Evolutionary conservation across 92 coral and sea anemone species (phyloP).

Genomic region (Porites divaricata): DNA sequence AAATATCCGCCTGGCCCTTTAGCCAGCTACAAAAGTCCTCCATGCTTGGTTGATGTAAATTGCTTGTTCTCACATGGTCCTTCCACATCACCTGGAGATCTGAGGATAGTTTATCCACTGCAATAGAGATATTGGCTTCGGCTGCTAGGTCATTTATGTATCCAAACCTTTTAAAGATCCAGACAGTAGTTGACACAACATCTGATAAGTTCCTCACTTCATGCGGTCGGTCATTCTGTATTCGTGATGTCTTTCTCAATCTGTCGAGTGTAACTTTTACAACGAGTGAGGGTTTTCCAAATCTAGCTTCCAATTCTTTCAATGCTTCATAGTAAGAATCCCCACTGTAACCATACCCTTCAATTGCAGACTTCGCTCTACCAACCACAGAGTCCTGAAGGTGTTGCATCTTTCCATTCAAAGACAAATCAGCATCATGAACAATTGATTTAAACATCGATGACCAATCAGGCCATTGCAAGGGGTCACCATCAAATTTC

Average conservation of each 20-base stretch:
- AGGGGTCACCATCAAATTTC: constrained; percentile 64
- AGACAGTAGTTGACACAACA: constrained; percentile 44
- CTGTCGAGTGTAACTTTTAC: constrained; percentile 40
- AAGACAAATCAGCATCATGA: constrained; percentile 44
- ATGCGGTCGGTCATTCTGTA: constrained; percentile 40
- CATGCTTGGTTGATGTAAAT: constrained; percentile 17
- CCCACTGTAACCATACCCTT: constrained; percentile 61
- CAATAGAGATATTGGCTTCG: constrained; percentile 43
- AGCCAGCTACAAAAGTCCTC: constrained; percentile 35
- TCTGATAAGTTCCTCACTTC: constrained; percentile 47
- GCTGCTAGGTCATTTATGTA: constrained; percentile 33
- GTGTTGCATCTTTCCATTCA: constrained; percentile 57
- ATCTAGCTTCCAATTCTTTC: constrained; percentile 50
- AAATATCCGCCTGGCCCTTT: constrained; percentile 46
- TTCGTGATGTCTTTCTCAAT: constrained; percentile 7
- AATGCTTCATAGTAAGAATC: constrained; percentile 56
- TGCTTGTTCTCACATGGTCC: constrained; percentile 3
- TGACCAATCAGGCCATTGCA: constrained; percentile 62
- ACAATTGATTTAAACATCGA: constrained; percentile 63
- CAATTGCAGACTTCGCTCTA: constrained; percentile 54
- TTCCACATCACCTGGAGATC: constrained; percentile 48
- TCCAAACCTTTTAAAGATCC: constrained; percentile 42
- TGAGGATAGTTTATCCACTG: constrained; percentile 41
- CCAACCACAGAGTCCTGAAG: constrained; percentile 61
- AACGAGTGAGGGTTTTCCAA: constrained; percentile 54